Evolutionary conservation across 2,888 invertebrate genomes (phyloP).

Genomic region (Torymus auratus): DNA sequence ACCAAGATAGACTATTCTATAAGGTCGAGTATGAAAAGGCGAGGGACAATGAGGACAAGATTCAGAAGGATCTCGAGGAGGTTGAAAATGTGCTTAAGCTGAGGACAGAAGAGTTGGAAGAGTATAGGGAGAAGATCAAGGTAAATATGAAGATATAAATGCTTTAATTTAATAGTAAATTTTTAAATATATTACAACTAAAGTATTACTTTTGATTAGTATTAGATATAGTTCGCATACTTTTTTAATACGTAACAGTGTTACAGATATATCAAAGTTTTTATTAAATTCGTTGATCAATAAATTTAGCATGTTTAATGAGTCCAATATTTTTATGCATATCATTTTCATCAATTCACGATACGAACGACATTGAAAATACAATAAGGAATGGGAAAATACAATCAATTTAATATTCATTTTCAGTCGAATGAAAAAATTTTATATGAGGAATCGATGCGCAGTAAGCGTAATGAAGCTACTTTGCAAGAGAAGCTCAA

Average conservation of each 20-base stretch:
- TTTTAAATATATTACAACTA: too few species aligned
- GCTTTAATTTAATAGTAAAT: background rate
- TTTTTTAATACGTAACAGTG: too few species aligned
- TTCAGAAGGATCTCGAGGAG: slow-evolving; percentile 80
- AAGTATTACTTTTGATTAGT: too few species aligned
- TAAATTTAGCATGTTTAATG: too few species aligned
- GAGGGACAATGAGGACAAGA: slow-evolving; percentile 78
- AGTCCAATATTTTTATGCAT: too few species aligned
- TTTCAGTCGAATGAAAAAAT: slow-evolving; percentile 77
- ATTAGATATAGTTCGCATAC: too few species aligned
- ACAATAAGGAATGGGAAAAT: background rate
- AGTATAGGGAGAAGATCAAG: slow-evolving; percentile 78
- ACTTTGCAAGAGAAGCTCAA: slow-evolving; percentile 77
- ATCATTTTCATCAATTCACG: too few species aligned
- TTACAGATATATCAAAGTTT: too few species aligned
- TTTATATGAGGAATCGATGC: slow-evolving; percentile 72
- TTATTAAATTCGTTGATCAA: too few species aligned
- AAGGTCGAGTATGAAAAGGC: slow-evolving; percentile 79
- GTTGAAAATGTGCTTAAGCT: slow-evolving; percentile 76
- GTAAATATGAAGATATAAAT: slow-evolving; percentile 11
- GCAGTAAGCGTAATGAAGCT: slow-evolving; percentile 68
- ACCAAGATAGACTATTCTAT: slow-evolving; percentile 80
- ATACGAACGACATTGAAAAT: background rate
- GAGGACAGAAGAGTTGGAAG: slow-evolving; percentile 78
- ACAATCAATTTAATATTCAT: background rate